Evolutionary conservation across 2,888 invertebrate genomes (phyloP).

Genomic region (Aphidius colemani): DNA sequence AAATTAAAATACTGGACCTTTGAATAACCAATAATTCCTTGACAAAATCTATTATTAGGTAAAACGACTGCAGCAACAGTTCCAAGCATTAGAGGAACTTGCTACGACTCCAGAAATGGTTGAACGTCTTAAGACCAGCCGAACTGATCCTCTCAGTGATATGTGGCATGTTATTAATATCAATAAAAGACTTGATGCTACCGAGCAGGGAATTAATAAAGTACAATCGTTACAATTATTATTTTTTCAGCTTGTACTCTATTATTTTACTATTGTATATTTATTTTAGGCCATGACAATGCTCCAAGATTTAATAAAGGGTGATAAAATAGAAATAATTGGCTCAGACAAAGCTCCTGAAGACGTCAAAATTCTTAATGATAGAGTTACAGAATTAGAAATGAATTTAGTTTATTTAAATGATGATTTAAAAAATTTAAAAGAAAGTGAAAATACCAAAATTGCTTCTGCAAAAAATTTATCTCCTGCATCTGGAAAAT

Average conservation of each 20-base stretch:
- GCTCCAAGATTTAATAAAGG: no score
- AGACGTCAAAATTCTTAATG: slow-evolving; percentile 61
- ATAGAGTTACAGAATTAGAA: slow-evolving; percentile 39
- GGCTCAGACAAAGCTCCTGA: slow-evolving; percentile 40
- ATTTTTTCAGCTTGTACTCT: no score
- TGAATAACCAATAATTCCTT: no score
- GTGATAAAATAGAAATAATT: no score
- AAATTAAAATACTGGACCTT: no score
- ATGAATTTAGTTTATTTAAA: slow-evolving; percentile 29
- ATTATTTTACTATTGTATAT: no score
- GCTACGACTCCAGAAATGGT: slow-evolving; percentile 60
- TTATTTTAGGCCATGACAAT: no score
- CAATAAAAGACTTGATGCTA: slow-evolving; percentile 69
- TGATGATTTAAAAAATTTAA: slow-evolving; percentile 30
- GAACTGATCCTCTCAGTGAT: slow-evolving; percentile 62
- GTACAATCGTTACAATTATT: slow-evolving; percentile 30
- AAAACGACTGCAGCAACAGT: slow-evolving; percentile 53
- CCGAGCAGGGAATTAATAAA: slow-evolving; percentile 67
- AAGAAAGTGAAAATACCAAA: slow-evolving; percentile 5
- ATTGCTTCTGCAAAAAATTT: neutral
- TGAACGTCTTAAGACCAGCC: slow-evolving; percentile 53
- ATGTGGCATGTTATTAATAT: slow-evolving; percentile 71
- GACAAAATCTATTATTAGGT: slow-evolving; percentile 33
- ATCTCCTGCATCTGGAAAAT: neutral
- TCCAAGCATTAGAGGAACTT: slow-evolving; percentile 58